Conservation (phyloP, 2,797 vertebrate species). For the Pagetopsis macropterus region DNA sequence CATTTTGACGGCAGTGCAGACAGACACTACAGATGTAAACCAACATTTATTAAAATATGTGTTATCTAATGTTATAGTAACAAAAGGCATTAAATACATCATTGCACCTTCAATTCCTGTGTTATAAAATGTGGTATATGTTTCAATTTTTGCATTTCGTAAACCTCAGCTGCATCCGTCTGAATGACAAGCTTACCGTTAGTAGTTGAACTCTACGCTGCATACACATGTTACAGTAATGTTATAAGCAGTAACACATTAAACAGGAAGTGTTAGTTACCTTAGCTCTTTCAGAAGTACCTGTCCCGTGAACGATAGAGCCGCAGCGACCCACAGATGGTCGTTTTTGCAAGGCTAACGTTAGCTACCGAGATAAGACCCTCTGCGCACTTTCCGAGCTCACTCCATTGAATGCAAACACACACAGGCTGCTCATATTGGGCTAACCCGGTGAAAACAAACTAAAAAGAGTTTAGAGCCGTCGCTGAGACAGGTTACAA, state of each 20-base stretch:
- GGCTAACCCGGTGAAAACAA: neutral
- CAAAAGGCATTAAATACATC: neutral
- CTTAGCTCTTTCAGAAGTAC: conserved; percentile 20
- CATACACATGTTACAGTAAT: neutral
- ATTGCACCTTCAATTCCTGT: too few species aligned
- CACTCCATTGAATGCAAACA: conserved; percentile 22
- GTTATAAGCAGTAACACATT: neutral
- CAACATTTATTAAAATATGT: neutral
- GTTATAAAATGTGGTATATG: neutral
- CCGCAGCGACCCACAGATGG: conserved; percentile 29
- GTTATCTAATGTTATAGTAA: neutral
- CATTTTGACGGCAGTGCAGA: neutral
- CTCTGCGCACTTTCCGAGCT: conserved; percentile 56
- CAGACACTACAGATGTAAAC: conserved; percentile 5
- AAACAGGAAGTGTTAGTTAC: conserved; percentile 40
- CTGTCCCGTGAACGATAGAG: conserved; percentile 23
- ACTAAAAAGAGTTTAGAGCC: rapidly evolving
- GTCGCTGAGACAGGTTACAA: neutral
- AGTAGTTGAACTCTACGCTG: neutral
- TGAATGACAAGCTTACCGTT: neutral
- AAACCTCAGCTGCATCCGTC: neutral
- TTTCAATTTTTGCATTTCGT: neutral
- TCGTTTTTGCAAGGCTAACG: conserved; percentile 57
- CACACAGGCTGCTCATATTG: conserved; percentile 50
- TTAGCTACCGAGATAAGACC: conserved; percentile 52